Base-by-base conservation (phyloP, 2,113 vertebrate genomes). In the Callocephalon fimbriatum region DNA sequence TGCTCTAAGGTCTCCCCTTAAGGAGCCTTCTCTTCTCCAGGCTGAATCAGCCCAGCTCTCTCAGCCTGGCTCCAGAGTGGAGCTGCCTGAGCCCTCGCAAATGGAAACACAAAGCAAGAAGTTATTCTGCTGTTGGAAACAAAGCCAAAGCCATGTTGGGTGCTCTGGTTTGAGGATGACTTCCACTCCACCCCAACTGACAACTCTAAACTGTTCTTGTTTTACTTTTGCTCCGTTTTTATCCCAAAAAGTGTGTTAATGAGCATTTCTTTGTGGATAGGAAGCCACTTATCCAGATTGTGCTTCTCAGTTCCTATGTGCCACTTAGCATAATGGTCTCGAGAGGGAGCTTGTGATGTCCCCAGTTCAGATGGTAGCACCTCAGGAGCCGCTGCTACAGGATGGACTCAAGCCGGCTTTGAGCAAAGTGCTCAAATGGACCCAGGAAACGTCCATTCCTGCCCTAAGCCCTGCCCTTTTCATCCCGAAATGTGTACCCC, bases 221-320 rank as follows among this genome's bases (percentile, higher is more conserved):
- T 95, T 91, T 35, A 47, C 29, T 67, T 92, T 74, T 82, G 48
- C 48, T 94, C 31, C 16, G 5, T 76, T 97, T 94, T 93, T 44
- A 51, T 58, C 35, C 29, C 3, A 17, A 79, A 18, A 76, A 83
- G 40, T 16, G 13, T 56, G 58, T 21, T 70, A 47, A 76, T 54
- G 66, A 83, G 67, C 67, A 59, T 76, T 86, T 92, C 44, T 73
- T 37, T 79, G 74, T 75, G 63, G 51, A 73, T 54, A 20, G 48
- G 47, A 65, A 68, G 82, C 31, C 0, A 1, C 58, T 95, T 93
- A 68, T 78, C 44, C 87, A 66, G 37, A 79, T 37, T 53, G 53
- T 78, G 53, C 53, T 85, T 45, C 59, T 51, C 10, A 1, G 47
- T 88, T 93, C 81, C 77, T 42, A 25, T 40, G 90, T 66, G 77